Percentiles rank a stretch among this genome's conserved stretches.
Evolutionary conservation across 2,113 vertebrate species (phyloP).

Genomic region (Riparia riparia): DNA sequence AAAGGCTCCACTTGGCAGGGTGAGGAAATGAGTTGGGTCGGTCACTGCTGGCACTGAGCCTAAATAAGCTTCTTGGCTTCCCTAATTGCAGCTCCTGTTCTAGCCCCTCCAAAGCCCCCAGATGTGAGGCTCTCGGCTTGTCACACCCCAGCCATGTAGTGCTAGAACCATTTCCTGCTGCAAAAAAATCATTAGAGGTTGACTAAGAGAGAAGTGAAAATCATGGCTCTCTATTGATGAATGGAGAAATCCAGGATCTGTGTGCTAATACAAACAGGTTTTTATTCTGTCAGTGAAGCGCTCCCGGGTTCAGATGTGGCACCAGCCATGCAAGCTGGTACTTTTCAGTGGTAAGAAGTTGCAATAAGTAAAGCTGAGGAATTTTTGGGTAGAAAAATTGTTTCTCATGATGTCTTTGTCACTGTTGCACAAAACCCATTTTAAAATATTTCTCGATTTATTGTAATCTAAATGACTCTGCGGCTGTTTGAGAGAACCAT

Average conservation of each 20-base stretch:
- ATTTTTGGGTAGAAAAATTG: neutral
- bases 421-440: neutral
- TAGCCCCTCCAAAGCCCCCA: neutral
- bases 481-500: neutral
- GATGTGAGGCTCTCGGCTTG: rapidly evolving
- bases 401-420: neutral
- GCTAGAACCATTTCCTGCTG: neutral
- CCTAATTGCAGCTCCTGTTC: neutral
- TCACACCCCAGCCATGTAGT: neutral
- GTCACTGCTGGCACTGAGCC: neutral
- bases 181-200: neutral
- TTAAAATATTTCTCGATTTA: neutral
- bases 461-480: neutral
- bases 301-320: neutral
- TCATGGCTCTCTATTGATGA: neutral
- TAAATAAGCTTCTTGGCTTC: neutral
- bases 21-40: neutral
- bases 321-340: neutral
- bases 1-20: neutral
- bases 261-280: neutral
- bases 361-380: neutral
- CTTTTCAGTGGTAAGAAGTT: neutral
- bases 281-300: neutral
- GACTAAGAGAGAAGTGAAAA: neutral
- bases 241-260: neutral